A percentile compares a stretch with the other conserved stretches of the same genome.
Conservation (phyloP, 2,113 vertebrate genomes). For the Oryzias javanicus region DNA sequence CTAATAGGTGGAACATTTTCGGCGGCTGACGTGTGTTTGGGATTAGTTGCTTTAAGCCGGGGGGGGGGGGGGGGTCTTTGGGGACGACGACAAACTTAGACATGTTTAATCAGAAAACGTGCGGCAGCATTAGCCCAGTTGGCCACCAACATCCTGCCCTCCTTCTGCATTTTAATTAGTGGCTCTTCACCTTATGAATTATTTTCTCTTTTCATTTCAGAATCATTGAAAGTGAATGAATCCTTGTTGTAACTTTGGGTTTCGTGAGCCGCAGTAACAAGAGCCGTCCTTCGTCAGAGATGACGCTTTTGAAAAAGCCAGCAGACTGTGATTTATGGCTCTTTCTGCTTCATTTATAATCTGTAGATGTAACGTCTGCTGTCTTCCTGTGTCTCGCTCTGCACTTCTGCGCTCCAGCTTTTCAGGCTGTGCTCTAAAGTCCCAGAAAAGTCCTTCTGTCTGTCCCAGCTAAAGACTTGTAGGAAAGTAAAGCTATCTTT, state of each 20-base stretch:
- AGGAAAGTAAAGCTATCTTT: too few relatives aligned
- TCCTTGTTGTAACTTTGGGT: too few relatives aligned
- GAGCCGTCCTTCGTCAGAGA: not conserved
- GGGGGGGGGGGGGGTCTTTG: slow-evolving; percentile 47
- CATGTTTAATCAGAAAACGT: slow-evolving; percentile 63
- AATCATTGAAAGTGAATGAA: not conserved
- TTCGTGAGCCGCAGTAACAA: not conserved
- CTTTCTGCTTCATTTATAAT: slow-evolving; percentile 19
- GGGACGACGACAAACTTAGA: slow-evolving; percentile 46
- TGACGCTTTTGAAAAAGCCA: not conserved
- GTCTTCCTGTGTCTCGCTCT: slow-evolving; percentile 1
- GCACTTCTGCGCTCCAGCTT: slow-evolving; percentile 19
- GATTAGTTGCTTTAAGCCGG: slow-evolving; percentile 12
- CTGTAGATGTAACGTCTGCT: slow-evolving; percentile 3
- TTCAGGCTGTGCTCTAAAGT: slow-evolving; percentile 55
- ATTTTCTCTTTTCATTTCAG: not conserved
- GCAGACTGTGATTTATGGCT: not conserved
- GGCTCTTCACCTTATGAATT: not conserved
- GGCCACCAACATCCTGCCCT: slow-evolving; percentile 40
- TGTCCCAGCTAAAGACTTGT: slow-evolving; percentile 43
- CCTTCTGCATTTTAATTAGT: not conserved
- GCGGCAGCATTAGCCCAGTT: slow-evolving; percentile 67
- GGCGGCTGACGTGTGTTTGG: slow-evolving; percentile 4
- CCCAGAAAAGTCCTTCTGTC: slow-evolving; percentile 45
- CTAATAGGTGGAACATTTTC: slow-evolving; percentile 31